phyloP scores from a whole-genome alignment of 2,797 vertebrate genomes.

The Dendrocincla fuliginosa region DNA sequence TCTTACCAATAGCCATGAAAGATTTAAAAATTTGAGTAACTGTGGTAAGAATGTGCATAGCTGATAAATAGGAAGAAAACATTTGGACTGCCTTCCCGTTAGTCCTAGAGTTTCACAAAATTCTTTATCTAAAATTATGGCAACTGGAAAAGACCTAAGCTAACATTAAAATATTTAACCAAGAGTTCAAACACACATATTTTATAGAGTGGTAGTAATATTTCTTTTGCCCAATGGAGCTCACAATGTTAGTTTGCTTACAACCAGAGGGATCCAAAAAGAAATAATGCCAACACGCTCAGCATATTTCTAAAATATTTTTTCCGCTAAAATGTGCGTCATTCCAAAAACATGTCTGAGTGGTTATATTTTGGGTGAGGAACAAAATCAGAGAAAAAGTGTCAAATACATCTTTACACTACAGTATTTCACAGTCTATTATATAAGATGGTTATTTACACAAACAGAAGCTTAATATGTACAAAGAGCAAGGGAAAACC shows the following conservation, averaged over 20 bases:
- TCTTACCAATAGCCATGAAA: constrained; percentile 74
- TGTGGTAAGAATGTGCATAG: constrained; percentile 68
- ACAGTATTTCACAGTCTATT: constrained; percentile 10
- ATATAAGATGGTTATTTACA: constrained; percentile 17
- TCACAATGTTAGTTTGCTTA: constrained; percentile 43
- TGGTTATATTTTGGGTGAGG: constrained; percentile 51
- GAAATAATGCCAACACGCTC: constrained; percentile 53
- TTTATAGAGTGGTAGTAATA: not conserved
- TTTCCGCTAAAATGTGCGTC: constrained; percentile 39
- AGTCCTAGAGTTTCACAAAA: constrained; percentile 27
- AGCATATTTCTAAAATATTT: constrained; percentile 65
- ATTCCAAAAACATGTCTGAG: constrained; percentile 60
- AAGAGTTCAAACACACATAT: not conserved
- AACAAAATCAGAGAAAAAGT: constrained; percentile 38
- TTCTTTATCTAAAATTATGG: constrained; percentile 49
- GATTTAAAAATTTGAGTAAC: constrained; percentile 74
- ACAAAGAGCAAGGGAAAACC: not conserved
- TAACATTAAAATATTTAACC: constrained; percentile 30
- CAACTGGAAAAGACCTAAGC: not conserved
- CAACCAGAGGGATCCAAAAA: constrained; percentile 44
- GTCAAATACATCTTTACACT: constrained; percentile 20
- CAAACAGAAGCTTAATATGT: not conserved
- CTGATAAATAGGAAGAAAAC: constrained; percentile 73
- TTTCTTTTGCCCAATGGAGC: constrained; percentile 16
- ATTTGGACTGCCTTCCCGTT: constrained; percentile 22